Evolutionary conservation across 2,888 invertebrate species (phyloP).

Genomic region (Cheiracanthium punctorium): DNA sequence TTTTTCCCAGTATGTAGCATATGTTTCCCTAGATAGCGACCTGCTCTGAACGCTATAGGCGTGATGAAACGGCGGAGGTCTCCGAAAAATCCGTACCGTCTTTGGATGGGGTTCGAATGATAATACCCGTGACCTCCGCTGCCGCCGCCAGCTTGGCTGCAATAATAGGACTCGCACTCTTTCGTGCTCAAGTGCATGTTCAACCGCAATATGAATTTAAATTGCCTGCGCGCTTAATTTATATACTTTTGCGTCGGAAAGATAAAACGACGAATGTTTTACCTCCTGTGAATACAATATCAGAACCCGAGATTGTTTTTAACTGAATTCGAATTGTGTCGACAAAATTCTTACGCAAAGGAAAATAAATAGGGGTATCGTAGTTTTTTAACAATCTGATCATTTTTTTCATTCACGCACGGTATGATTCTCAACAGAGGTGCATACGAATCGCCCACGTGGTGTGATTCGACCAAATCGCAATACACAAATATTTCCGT

Average conservation of each 20-base stretch:
- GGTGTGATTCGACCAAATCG: slow-evolving; percentile 17
- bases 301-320: slow-evolving; percentile 4
- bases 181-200: slow-evolving; percentile 14
- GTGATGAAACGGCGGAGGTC: slow-evolving; percentile 17
- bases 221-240: not conserved
- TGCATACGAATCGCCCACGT: slow-evolving; percentile 31
- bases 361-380: slow-evolving; percentile 22
- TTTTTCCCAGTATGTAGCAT: slow-evolving; percentile 7
- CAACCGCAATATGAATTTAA: no score
- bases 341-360: slow-evolving; percentile 1
- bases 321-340: slow-evolving; percentile 36
- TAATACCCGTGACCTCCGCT: slow-evolving; percentile 13
- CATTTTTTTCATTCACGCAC: slow-evolving; percentile 25
- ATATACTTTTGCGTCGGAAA: not conserved
- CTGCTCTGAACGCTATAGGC: not conserved
- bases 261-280: slow-evolving; percentile 19
- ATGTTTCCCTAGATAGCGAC: slow-evolving; percentile 27
- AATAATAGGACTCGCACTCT: slow-evolving; percentile 25
- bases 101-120: slow-evolving; percentile 3
- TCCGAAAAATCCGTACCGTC: slow-evolving; percentile 26
- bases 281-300: slow-evolving; percentile 22
- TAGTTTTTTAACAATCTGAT: slow-evolving; percentile 43
- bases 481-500: slow-evolving; percentile 46
- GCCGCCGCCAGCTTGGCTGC: slow-evolving; percentile 10
- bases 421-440: slow-evolving; percentile 43